phyloP scores from a whole-genome alignment of 92 coral and sea anemone genomes.

The Siderastrea radians region DNA sequence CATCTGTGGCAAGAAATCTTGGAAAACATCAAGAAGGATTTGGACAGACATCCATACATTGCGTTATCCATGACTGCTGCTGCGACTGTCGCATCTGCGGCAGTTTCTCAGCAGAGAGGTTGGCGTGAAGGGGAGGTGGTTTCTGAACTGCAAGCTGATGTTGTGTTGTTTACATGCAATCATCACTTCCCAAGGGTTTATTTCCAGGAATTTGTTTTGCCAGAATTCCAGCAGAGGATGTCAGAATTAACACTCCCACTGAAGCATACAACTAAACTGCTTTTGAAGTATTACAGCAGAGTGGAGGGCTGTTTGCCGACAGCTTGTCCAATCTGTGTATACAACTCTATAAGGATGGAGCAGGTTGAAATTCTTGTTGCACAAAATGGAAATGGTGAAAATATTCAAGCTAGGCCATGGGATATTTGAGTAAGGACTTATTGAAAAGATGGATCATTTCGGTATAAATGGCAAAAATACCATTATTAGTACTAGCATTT shows the following conservation, averaged over 20 bases:
- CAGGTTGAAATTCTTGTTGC: conserved; percentile 53
- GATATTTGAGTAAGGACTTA: conserved; percentile 11
- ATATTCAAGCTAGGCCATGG: conserved; percentile 34
- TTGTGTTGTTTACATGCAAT: conserved; percentile 90
- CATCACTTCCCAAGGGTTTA: conserved; percentile 92
- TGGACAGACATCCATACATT: conserved; percentile 80
- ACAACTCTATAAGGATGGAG: conserved; percentile 87
- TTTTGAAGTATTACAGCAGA: conserved; percentile 71
- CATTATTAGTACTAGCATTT: too few relatives aligned
- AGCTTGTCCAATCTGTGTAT: conserved; percentile 97
- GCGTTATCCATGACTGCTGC: conserved; percentile 87
- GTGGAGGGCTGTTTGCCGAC: conserved; percentile 73
- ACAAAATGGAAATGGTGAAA: conserved; percentile 34
- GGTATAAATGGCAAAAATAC: too few relatives aligned
- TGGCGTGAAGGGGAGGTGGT: conserved; percentile 50
- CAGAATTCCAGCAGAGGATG: conserved; percentile 97
- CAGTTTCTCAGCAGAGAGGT: conserved; percentile 86
- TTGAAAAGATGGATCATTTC: too few relatives aligned
- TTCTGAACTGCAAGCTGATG: conserved; percentile 66
- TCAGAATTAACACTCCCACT: conserved; percentile 80
- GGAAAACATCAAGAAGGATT: conserved; percentile 90
- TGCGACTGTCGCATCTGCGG: conserved; percentile 93
- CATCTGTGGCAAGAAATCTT: conserved; percentile 90
- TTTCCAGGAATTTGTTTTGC: conserved; percentile 83
- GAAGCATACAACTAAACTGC: conserved; percentile 77